Conservation (phyloP, 2,113 vertebrate species). For the Mastomys coucha region DNA sequence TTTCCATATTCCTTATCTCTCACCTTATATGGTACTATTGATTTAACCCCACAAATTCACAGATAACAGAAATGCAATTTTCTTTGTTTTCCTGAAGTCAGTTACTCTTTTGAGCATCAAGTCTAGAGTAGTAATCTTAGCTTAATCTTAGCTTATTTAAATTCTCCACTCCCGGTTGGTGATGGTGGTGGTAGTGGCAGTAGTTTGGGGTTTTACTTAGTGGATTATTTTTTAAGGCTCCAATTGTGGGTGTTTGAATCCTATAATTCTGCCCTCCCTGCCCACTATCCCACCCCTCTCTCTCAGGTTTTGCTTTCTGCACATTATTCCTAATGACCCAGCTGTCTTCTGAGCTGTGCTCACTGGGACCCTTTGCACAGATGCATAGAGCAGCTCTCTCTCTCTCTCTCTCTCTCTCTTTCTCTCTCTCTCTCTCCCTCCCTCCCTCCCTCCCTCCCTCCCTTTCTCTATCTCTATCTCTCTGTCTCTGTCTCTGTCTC, state of each 20-base stretch:
- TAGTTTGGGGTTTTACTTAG: neutral
- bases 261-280: neutral
- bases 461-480: no score
- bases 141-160: conserved; percentile 15
- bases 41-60: neutral
- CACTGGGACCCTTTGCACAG: neutral
- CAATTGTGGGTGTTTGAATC: neutral
- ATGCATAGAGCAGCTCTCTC: neutral
- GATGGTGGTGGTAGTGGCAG: neutral
- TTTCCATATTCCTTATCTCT: neutral
- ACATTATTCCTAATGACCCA: neutral
- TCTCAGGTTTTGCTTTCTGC: neutral
- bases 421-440: no score
- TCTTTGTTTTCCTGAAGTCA: conserved; percentile 9
- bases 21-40: neutral
- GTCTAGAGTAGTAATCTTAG: no score
- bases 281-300: neutral
- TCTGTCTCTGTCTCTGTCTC: no score
- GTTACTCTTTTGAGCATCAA: neutral
- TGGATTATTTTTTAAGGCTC: neutral
- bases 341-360: neutral
- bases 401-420: no score
- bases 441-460: no score
- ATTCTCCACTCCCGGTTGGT: neutral
- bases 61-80: neutral